Conservation (phyloP, 2,113 vertebrate genomes). For the Argyrosomus japonicus region DNA sequence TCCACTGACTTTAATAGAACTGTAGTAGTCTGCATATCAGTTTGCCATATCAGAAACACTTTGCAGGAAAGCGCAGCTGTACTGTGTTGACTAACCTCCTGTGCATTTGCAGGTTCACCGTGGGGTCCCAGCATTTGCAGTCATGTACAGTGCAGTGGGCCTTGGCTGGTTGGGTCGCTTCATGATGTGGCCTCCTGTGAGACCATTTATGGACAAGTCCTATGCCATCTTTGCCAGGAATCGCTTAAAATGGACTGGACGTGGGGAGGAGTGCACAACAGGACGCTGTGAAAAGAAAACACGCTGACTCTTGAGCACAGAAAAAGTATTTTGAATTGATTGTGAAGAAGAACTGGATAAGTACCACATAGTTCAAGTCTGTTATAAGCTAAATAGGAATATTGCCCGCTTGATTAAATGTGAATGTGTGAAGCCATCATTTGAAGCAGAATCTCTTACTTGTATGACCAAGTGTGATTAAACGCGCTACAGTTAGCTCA, state of each 20-base stretch:
- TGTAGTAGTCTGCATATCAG: neutral
- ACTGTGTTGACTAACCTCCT: neutral
- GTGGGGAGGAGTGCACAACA: slow-evolving; percentile 62
- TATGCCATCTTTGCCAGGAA: slow-evolving; percentile 78
- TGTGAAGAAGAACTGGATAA: neutral
- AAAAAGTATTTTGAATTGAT: neutral
- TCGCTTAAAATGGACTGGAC: slow-evolving; percentile 78
- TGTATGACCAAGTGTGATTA: neutral
- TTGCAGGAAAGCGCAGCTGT: neutral
- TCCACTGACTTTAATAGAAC: neutral
- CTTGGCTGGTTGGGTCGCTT: slow-evolving; percentile 73
- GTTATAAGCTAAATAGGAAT: neutral
- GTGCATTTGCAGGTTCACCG: slow-evolving; percentile 68
- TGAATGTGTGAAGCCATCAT: neutral
- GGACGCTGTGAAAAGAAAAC: slow-evolving; percentile 74
- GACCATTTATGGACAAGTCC: slow-evolving; percentile 74
- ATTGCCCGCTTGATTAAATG: neutral
- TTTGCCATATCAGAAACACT: neutral
- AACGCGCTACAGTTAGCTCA: neutral
- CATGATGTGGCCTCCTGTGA: slow-evolving; percentile 72
- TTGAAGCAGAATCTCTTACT: neutral
- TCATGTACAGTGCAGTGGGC: slow-evolving; percentile 79
- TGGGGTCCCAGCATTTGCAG: slow-evolving; percentile 75
- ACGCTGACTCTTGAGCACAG: slow-evolving; percentile 3
- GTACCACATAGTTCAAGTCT: neutral